Percentiles rank a stretch among this genome's conserved stretches.
phyloP scores from a whole-genome alignment of 2,113 vertebrate species.

The Artemisiospiza belli region DNA sequence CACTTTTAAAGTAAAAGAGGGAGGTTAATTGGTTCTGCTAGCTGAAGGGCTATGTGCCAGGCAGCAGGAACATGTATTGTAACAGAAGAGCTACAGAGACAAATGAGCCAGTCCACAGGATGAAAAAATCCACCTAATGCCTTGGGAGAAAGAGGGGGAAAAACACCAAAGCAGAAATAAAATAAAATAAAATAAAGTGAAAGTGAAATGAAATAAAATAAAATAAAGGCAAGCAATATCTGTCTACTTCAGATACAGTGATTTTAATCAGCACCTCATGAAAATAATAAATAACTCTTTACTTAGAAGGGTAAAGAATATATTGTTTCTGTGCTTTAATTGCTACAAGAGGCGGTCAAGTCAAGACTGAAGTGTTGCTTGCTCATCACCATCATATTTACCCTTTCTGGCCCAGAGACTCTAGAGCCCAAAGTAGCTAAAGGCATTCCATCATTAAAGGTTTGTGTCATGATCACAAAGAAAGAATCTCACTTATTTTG shows the following conservation, averaged over 20 bases:
- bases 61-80: background rate
- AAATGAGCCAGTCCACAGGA: constrained; percentile 38
- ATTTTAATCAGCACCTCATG: background rate
- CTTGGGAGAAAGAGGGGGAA: background rate
- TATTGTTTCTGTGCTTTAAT: background rate
- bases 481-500: constrained; percentile 57
- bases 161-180: background rate
- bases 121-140: constrained; percentile 25
- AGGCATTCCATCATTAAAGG: constrained; percentile 53
- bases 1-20: constrained; percentile 48
- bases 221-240: background rate
- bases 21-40: constrained; percentile 68
- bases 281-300: background rate
- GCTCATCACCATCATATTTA: background rate
- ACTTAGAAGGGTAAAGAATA: background rate
- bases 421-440: constrained; percentile 28
- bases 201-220: background rate
- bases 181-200: background rate
- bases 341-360: background rate
- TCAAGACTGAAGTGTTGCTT: constrained; percentile 22
- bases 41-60: constrained; percentile 37
- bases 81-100: constrained; percentile 46
- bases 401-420: background rate
- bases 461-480: constrained; percentile 50
- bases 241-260: background rate